These are phyloP conservation scores for Pseudomyrmex pallidus DNA, from an alignment of 1,140 invertebrate genomes.

Conservation along the genomic window DNA sequence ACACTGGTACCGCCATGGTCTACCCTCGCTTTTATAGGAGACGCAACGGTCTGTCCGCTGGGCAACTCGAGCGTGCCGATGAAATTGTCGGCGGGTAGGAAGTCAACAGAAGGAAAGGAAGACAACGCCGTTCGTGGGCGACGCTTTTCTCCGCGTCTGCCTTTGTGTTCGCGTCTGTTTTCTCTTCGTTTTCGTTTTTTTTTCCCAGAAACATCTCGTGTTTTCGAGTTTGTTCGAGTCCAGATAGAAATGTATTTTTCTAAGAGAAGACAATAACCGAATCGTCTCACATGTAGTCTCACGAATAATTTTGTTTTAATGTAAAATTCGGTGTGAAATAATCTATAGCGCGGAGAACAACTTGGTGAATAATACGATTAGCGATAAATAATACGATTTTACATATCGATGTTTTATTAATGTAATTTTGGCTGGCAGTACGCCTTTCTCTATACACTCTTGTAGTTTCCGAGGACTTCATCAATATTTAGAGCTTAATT, in stretches of 20 bases:
- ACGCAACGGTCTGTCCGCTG: conserved; percentile 63
- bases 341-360: too few species aligned
- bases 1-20: conserved; percentile 78
- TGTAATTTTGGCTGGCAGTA: conserved; percentile 60
- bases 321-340: not conserved
- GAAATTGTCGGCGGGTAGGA: conserved; percentile 77
- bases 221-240: conserved; percentile 37
- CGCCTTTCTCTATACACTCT: conserved; percentile 41
- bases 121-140: conserved; percentile 62
- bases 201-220: conserved; percentile 30
- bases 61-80: conserved; percentile 76
- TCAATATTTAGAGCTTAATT: conserved; percentile 73
- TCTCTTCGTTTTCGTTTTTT: conserved; percentile 50
- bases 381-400: conserved; percentile 63
- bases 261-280: not conserved
- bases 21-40: conserved; percentile 82
- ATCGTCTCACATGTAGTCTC: not conserved
- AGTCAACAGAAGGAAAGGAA: conserved; percentile 72
- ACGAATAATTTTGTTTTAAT: not conserved
- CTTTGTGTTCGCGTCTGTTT: conserved; percentile 19
- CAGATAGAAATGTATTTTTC: not conserved
- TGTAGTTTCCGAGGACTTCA: conserved; percentile 45
- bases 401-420: conserved; percentile 55
- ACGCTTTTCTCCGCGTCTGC: conserved; percentile 63
- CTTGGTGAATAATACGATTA: not conserved